Conservation (phyloP, 1,140 invertebrate genomes). For the Bathynomus jamesi region DNA sequence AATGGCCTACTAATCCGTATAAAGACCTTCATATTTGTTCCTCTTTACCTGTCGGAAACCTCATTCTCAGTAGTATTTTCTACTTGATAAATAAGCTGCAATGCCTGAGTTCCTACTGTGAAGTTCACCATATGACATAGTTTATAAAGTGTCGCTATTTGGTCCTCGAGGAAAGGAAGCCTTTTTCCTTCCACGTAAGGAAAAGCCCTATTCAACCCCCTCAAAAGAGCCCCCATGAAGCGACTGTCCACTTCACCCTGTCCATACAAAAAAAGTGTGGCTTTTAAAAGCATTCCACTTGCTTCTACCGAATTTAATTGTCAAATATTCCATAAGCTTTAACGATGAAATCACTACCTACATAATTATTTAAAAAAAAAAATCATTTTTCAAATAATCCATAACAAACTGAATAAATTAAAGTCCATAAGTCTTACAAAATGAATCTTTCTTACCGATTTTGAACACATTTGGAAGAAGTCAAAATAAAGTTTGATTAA, state of each 20-base stretch:
- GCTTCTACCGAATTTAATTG: too few species aligned
- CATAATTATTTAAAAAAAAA: too few species aligned
- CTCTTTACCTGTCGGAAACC: neutral
- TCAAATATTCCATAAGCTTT: too few species aligned
- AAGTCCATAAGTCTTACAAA: too few species aligned
- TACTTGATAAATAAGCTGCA: constrained; percentile 16
- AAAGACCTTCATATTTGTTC: too few species aligned
- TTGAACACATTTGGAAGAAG: constrained; percentile 89
- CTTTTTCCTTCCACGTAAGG: constrained; percentile 59
- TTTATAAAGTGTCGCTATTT: constrained; percentile 77
- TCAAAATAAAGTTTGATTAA: constrained; percentile 88
- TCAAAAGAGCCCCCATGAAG: constrained; percentile 82
- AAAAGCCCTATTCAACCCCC: constrained; percentile 79
- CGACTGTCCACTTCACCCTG: constrained; percentile 82
- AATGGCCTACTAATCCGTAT: too few species aligned
- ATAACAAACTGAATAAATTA: too few species aligned
- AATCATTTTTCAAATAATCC: too few species aligned
- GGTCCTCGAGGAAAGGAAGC: constrained; percentile 49
- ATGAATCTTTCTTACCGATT: constrained; percentile 60
- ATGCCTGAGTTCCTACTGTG: constrained; percentile 8
- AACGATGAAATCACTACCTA: too few species aligned
- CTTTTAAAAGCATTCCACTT: too few species aligned
- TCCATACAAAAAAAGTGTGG: constrained; percentile 13
- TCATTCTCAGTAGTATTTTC: neutral
- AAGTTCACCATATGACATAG: constrained; percentile 27